These are phyloP conservation scores for Lutra lutra DNA, from an alignment of 2,797 vertebrate genomes.

Conservation along the genomic window DNA sequence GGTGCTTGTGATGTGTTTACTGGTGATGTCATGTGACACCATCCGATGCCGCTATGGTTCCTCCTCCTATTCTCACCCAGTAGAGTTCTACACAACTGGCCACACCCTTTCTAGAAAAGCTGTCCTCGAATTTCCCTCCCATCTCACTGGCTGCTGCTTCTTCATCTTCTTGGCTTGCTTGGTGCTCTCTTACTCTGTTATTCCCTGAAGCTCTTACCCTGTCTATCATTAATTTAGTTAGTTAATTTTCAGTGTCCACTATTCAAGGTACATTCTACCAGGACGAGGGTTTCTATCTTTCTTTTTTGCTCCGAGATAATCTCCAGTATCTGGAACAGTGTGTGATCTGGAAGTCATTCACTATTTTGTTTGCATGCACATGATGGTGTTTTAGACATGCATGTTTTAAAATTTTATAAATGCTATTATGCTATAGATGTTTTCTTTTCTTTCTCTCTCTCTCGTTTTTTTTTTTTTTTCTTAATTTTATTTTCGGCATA, in stretches of 20 bases:
- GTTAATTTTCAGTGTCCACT: not conserved
- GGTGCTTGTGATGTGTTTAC: too few species aligned
- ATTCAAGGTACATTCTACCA: not conserved
- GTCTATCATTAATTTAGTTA: not conserved
- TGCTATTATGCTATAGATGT: not conserved
- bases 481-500: not conserved
- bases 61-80: not conserved
- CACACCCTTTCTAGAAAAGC: not conserved
- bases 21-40: not conserved
- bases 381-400: not conserved
- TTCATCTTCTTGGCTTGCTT: not conserved
- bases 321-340: not conserved
- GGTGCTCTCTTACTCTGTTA: not conserved
- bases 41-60: rapidly evolving
- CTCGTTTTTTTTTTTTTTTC: not conserved
- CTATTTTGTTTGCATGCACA: not conserved
- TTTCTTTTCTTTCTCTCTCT: not conserved
- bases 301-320: not conserved
- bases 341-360: not conserved
- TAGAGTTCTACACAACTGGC: not conserved
- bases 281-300: not conserved
- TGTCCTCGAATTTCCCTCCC: too few species aligned
- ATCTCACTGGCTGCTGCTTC: not conserved
- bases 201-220: not conserved
- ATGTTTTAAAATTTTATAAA: not conserved